phyloP scores from a whole-genome alignment of 2,113 vertebrate genomes.

The Microcebus jonahi region DNA sequence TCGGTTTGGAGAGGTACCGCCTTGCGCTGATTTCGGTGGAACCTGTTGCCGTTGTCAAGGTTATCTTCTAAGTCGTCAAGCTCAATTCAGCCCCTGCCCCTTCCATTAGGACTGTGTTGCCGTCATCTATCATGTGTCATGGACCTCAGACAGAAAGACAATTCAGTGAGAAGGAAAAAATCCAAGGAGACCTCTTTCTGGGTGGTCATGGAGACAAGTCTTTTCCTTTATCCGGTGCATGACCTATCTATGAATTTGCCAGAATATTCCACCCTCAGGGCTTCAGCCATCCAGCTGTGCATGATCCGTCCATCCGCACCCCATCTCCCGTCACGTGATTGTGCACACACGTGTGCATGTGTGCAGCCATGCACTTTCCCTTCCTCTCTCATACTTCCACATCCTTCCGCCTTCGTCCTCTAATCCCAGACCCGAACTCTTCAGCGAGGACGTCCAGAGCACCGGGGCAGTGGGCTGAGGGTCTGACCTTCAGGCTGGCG shows the following conservation, averaged over 20 bases:
- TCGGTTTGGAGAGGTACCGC: background rate
- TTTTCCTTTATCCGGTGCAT: background rate
- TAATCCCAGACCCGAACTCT: background rate
- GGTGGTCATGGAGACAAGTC: background rate
- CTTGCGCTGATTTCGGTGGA: background rate
- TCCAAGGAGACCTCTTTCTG: background rate
- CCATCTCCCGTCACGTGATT: background rate
- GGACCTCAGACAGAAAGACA: background rate
- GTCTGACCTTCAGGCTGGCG: background rate
- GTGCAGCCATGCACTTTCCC: too few species aligned
- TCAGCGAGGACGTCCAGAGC: background rate
- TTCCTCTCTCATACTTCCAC: background rate
- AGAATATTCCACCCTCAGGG: background rate
- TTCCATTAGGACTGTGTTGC: background rate
- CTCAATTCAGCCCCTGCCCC: background rate
- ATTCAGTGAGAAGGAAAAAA: background rate
- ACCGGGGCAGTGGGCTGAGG: fast-evolving
- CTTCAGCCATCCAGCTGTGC: background rate
- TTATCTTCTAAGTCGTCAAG: background rate
- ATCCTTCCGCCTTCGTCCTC: background rate
- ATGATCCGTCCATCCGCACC: background rate
- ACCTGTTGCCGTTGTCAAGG: background rate
- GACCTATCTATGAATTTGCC: background rate
- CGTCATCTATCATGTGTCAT: too few species aligned
- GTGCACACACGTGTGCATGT: fast-evolving